Conservation (phyloP, 2,113 vertebrate species). For the Corynorhinus townsendii region DNA sequence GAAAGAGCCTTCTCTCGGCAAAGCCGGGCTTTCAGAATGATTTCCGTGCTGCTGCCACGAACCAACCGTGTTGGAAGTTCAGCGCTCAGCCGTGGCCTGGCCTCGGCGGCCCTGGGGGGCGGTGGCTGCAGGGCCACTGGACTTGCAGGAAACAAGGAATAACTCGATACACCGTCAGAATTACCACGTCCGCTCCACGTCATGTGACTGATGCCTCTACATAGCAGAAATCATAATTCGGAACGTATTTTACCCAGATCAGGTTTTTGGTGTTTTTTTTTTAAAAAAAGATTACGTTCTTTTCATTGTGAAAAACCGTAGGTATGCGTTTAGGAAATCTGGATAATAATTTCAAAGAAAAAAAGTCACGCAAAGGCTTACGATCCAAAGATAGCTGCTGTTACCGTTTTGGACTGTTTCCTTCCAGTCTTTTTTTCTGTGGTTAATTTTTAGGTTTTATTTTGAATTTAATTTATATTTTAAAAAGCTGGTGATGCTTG, state of each 20-base stretch:
- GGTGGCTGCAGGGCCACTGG: fast-evolving
- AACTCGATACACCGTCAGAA: background rate
- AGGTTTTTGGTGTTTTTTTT: too few relatives aligned
- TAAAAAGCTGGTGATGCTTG: background rate
- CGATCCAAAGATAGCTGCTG: background rate
- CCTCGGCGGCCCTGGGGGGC: background rate
- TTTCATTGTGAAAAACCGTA: background rate
- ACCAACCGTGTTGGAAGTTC: background rate
- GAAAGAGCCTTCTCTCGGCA: background rate
- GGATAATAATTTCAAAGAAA: background rate
- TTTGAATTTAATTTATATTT: background rate
- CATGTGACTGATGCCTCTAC: background rate
- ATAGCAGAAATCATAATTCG: background rate
- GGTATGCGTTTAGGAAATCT: background rate
- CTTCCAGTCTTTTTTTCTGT: background rate
- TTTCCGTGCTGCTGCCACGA: background rate
- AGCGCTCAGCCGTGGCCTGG: background rate
- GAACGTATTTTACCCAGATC: background rate
- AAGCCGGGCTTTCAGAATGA: background rate
- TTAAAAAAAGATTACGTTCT: background rate
- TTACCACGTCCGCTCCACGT: background rate
- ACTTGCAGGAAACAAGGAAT: background rate
- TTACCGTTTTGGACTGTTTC: background rate
- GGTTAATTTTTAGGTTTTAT: background rate
- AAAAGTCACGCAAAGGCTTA: background rate